These are phyloP conservation scores for Reticulitermes lucifugus DNA, from an alignment of 2,888 invertebrate genomes.

Conservation along the genomic window DNA sequence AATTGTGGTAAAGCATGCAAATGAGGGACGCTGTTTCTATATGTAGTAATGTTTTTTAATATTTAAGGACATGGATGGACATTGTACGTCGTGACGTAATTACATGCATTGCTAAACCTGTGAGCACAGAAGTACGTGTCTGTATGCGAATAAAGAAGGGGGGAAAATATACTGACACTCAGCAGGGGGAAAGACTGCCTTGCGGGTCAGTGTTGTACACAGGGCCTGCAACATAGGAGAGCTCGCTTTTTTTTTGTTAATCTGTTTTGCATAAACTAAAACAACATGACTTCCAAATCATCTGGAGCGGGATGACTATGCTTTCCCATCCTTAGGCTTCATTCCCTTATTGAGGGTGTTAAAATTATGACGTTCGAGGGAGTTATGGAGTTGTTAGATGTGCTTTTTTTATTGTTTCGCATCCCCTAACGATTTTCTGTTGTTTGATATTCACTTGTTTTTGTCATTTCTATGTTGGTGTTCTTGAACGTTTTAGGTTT, in stretches of 20 bases:
- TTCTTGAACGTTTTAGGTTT: not conserved
- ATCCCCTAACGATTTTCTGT: not conserved
- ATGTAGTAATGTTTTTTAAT: not conserved
- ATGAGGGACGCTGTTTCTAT: not conserved
- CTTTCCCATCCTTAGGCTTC: not conserved
- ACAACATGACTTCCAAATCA: not conserved
- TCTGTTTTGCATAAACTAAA: not conserved
- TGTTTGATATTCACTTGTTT: not conserved
- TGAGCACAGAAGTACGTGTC: not conserved
- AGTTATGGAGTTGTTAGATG: not conserved
- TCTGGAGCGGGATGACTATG: not conserved
- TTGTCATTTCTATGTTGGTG: not conserved
- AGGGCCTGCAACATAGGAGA: not conserved
- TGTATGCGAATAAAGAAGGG: not conserved
- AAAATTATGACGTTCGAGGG: not conserved
- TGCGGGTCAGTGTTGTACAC: not conserved
- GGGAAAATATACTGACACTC: not conserved
- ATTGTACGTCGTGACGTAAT: slow-evolving; percentile 2
- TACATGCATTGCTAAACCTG: not conserved
- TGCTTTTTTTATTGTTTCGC: not conserved
- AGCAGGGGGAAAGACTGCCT: not conserved
- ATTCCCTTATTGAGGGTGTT: not conserved
- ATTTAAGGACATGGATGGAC: not conserved
- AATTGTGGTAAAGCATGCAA: not conserved
- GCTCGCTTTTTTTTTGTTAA: not conserved